A percentile compares a stretch with the other conserved stretches of the same genome.
Evolutionary conservation across 2,113 vertebrate genomes (phyloP).

Genomic region (Donacobius atricapilla): DNA sequence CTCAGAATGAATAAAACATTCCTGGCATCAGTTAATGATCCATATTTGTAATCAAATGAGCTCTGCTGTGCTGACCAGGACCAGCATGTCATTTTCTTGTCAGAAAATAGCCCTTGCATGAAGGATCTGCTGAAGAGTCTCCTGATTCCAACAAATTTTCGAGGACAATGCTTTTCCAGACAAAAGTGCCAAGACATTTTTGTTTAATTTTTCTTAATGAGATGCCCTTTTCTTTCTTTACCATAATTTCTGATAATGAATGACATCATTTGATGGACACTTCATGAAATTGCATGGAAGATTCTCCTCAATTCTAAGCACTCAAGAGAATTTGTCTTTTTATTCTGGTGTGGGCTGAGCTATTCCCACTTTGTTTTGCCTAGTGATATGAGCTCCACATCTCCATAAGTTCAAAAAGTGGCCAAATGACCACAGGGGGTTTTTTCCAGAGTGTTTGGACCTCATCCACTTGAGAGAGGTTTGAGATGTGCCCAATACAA

Average conservation of each 20-base stretch:
- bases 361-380: not conserved
- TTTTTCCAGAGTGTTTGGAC: not conserved
- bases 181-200: not conserved
- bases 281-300: not conserved
- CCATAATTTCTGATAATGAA: not conserved
- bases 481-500: not conserved
- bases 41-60: not conserved
- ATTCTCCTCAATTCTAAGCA: not conserved
- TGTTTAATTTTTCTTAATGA: not conserved
- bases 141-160: not conserved
- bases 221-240: not conserved
- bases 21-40: not conserved
- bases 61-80: not conserved
- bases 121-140: not conserved
- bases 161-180: not conserved
- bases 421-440: not conserved
- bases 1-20: not conserved
- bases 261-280: not conserved
- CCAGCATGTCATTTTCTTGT: not conserved
- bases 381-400: not conserved
- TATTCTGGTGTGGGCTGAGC: rapidly evolving
- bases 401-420: not conserved
- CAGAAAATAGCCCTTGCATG: not conserved
- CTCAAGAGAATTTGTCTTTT: not conserved
- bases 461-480: not conserved